Evolutionary conservation across 2,113 vertebrate genomes (phyloP).

Genomic region (Macaca fascicularis): T2T-MFA8v1.1 NC_088380.1:123212001-123212500

Average conservation of each 20-base stretch:
- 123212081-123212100: not conserved
- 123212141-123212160: slow-evolving; percentile 30
- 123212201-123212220: not conserved
- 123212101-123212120: not conserved
- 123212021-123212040: not conserved
- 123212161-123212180: not conserved
- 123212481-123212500: slow-evolving; percentile 64
- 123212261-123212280: not conserved
- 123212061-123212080: slow-evolving; percentile 30
- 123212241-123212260: slow-evolving; percentile 37
- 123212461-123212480: slow-evolving; percentile 67
- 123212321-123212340: not conserved
- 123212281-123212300: not conserved
- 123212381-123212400: slow-evolving; percentile 27
- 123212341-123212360: not conserved
- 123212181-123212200: not conserved
- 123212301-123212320: not conserved
- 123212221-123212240: slow-evolving; percentile 14
- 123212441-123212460: slow-evolving; percentile 63
- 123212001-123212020: slow-evolving; percentile 3
- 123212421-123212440: slow-evolving; percentile 47
- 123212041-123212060: not conserved
- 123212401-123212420: not conserved
- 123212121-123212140: slow-evolving; percentile 50
- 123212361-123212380: rapidly evolving